phyloP scores from a whole-genome alignment of 2,888 invertebrate genomes.

The Cerastis leucographa region DNA sequence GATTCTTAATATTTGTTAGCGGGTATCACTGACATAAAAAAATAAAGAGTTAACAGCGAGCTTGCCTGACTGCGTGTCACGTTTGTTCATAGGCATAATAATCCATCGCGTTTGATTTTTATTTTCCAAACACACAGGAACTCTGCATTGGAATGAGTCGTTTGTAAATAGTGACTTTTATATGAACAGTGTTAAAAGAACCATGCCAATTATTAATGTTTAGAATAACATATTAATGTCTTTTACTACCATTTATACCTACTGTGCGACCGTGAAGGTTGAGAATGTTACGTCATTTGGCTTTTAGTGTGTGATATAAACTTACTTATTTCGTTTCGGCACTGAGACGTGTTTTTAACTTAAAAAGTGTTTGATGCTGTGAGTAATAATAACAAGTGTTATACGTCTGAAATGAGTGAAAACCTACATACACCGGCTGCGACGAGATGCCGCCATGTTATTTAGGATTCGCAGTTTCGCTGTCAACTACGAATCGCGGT shows the following conservation, averaged over 20 bases:
- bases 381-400: conserved; percentile 76
- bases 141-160: conserved; percentile 72
- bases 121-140: conserved; percentile 74
- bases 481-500: conserved; percentile 86
- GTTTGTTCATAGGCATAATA: conserved; percentile 86
- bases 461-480: conserved; percentile 86
- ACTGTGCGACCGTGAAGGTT: conserved; percentile 90
- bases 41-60: conserved; percentile 78
- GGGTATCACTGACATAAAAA: conserved; percentile 68
- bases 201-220: conserved; percentile 68
- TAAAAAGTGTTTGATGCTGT: conserved; percentile 74
- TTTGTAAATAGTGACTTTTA: conserved; percentile 73
- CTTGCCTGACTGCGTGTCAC: conserved; percentile 91
- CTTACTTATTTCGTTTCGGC: conserved; percentile 80
- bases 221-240: conserved; percentile 67
- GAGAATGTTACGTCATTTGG: conserved; percentile 91
- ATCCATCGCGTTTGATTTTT: conserved; percentile 84
- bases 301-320: conserved; percentile 87
- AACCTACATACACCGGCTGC: conserved; percentile 87
- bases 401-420: conserved; percentile 77
- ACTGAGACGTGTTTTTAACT: conserved; percentile 79
- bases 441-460: conserved; percentile 90
- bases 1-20: conserved; percentile 28
- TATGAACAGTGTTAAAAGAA: conserved; percentile 69
- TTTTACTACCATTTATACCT: conserved; percentile 80